Evolutionary conservation across 2,797 vertebrate species (phyloP).

Genomic region (Calcarius lapponicus): DNA sequence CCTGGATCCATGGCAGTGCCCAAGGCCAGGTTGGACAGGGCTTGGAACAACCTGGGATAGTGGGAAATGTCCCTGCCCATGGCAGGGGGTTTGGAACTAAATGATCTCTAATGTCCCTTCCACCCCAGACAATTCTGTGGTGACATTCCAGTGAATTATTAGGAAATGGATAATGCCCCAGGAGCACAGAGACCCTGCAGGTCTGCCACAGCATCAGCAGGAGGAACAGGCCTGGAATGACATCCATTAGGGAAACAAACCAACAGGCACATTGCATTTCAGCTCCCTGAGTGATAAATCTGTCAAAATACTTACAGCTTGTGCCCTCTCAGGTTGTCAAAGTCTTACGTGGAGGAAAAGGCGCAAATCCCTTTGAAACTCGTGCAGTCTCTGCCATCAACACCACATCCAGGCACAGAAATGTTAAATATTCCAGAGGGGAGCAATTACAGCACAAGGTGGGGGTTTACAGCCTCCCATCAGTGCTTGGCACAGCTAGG

Average conservation of each 20-base stretch:
- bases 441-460: background rate
- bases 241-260: background rate
- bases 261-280: background rate
- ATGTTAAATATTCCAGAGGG: background rate
- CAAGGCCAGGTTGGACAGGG: background rate
- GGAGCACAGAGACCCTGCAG: background rate
- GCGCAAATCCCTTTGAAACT: background rate
- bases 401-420: background rate
- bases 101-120: background rate
- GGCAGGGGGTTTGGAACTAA: background rate
- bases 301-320: background rate
- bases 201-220: background rate
- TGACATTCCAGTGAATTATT: background rate
- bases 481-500: background rate
- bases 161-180: background rate
- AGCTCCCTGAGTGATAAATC: background rate
- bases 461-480: background rate
- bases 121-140: rapidly evolving
- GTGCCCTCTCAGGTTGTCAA: background rate
- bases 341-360: background rate
- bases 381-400: background rate
- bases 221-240: background rate
- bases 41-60: background rate
- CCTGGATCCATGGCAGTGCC: background rate
- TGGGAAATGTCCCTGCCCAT: background rate